These are phyloP conservation scores for Drosophila affinis DNA, from an alignment of 2,888 invertebrate species.

Conservation along the genomic window DNA sequence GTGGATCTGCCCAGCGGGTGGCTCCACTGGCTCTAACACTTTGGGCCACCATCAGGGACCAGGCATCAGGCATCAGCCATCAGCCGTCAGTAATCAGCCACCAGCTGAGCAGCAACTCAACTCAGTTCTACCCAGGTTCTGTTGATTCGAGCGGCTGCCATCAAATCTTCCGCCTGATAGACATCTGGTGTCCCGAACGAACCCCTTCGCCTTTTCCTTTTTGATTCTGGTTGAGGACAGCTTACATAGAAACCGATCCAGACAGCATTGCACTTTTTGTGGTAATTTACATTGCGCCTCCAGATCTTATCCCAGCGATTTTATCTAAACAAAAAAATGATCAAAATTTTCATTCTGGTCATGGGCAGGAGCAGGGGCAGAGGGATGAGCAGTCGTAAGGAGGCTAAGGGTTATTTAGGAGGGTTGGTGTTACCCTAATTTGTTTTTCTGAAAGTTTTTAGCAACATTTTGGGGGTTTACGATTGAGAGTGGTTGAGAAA, in stretches of 20 bases:
- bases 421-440: background rate
- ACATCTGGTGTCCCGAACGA: conserved; percentile 46
- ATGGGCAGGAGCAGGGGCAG: background rate
- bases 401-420: background rate
- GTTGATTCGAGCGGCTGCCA: conserved; percentile 46
- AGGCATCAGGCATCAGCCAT: conserved; percentile 35
- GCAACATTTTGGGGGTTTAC: background rate
- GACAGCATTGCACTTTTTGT: conserved; percentile 62
- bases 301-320: conserved; percentile 50
- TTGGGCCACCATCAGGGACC: conserved; percentile 12
- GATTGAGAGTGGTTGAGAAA: too few species aligned
- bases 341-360: conserved; percentile 5
- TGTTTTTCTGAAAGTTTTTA: conserved; percentile 5
- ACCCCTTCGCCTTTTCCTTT: background rate
- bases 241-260: too few species aligned
- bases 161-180: conserved; percentile 64
- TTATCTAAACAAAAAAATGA: conserved; percentile 46
- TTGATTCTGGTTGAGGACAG: background rate
- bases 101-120: conserved; percentile 44
- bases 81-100: conserved; percentile 11
- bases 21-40: conserved; percentile 21
- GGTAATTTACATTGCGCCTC: conserved; percentile 69
- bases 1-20: conserved; percentile 26
- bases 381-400: conserved; percentile 5
- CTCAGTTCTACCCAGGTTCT: background rate